Conservation (phyloP, 2,113 vertebrate species). For the Rynchops niger region DNA sequence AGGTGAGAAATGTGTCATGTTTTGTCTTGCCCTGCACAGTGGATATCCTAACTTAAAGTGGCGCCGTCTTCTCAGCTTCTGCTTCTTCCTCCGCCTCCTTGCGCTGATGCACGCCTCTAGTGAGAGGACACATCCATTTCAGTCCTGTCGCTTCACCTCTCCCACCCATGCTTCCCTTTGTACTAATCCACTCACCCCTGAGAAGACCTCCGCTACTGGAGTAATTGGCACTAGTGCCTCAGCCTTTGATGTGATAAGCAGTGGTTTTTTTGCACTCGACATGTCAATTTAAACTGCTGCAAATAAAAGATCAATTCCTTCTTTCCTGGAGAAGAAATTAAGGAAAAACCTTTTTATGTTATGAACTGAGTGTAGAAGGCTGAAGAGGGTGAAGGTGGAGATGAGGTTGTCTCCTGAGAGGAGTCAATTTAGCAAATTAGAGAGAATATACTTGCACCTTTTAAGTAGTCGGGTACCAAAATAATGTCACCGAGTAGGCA, state of each 20-base stretch:
- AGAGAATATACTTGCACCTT: background rate
- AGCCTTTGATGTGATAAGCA: background rate
- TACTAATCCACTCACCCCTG: background rate
- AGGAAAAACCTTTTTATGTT: background rate
- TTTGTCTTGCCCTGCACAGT: background rate
- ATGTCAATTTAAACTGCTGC: background rate
- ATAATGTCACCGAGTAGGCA: background rate
- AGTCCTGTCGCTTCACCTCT: background rate
- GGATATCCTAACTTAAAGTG: background rate
- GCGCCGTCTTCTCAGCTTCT: accelerated
- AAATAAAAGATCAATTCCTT: background rate
- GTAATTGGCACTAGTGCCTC: background rate
- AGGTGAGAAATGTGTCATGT: background rate
- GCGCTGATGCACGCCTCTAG: too few species aligned
- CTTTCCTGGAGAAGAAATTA: background rate
- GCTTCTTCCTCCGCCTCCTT: background rate
- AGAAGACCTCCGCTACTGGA: background rate
- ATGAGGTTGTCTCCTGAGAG: background rate
- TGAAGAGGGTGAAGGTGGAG: background rate
- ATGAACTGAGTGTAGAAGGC: background rate
- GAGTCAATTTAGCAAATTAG: background rate
- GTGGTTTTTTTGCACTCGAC: background rate
- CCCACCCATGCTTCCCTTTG: background rate
- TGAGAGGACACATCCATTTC: background rate
- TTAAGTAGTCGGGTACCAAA: background rate